Conservation (phyloP, 2,888 invertebrate genomes). For the Trissoscelio sp. region DNA sequence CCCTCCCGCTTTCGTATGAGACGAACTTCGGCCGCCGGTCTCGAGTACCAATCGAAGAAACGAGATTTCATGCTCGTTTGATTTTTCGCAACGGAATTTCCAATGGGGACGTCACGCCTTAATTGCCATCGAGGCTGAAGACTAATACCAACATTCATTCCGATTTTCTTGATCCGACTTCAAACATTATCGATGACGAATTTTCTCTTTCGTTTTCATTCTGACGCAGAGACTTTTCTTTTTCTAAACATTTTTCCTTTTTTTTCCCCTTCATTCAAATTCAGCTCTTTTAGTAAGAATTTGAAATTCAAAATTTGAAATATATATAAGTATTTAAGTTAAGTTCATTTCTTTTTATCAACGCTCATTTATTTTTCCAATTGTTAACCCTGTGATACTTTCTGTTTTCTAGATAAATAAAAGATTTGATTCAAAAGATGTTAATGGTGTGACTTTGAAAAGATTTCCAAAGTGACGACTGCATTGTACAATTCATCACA, state of each 20-base stretch:
- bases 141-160: constrained; percentile 57
- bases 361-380: too few relatives aligned
- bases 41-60: constrained; percentile 66
- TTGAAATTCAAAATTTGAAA: too few relatives aligned
- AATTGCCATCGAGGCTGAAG: constrained; percentile 72
- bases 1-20: constrained; percentile 33
- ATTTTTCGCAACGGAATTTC: constrained; percentile 71
- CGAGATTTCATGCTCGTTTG: constrained; percentile 69
- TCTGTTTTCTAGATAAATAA: constrained; percentile 32
- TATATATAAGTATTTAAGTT: too few relatives aligned
- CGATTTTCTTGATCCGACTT: constrained; percentile 60
- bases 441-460: constrained; percentile 28
- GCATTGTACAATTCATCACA: constrained; percentile 16
- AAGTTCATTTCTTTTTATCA: too few relatives aligned
- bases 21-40: constrained; percentile 52
- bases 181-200: constrained; percentile 21
- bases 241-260: not conserved
- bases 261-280: too few relatives aligned
- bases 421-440: constrained; percentile 10
- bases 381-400: constrained; percentile 3
- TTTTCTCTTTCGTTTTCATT: constrained; percentile 60
- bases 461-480: constrained; percentile 27
- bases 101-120: constrained; percentile 72
- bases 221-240: constrained; percentile 4
- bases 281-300: not conserved